Percentiles rank a stretch among this genome's conserved stretches.
Evolutionary conservation across 2,888 invertebrate genomes (phyloP).

Genomic region (Eupsilia transversa): DNA sequence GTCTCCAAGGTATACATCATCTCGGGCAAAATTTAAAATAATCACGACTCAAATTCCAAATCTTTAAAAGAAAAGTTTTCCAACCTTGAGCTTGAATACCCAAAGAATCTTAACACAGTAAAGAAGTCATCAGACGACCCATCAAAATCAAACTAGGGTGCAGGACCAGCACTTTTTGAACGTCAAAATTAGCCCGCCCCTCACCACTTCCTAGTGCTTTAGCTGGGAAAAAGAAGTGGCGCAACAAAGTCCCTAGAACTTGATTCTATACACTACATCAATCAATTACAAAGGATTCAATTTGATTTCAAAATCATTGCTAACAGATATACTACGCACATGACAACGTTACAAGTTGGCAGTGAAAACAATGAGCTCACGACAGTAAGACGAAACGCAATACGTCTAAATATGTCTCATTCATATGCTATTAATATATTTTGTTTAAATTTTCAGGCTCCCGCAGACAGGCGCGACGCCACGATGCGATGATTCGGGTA

Average conservation of each 20-base stretch:
- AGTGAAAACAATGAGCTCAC: constrained; percentile 45
- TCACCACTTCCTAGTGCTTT: background rate
- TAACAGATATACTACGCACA: constrained; percentile 22
- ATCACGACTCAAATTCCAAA: background rate
- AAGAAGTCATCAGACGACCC: background rate
- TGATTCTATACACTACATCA: constrained; percentile 2
- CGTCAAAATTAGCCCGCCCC: background rate
- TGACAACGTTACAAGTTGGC: constrained; percentile 49
- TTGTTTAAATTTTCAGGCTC: background rate
- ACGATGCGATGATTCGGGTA: background rate
- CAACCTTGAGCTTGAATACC: background rate
- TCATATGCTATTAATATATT: constrained; percentile 44
- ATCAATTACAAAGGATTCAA: constrained; percentile 15
- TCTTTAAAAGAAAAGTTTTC: background rate
- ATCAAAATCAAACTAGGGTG: background rate
- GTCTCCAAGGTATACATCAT: background rate
- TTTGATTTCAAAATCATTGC: constrained; percentile 33
- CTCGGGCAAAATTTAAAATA: background rate
- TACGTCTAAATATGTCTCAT: constrained; percentile 57
- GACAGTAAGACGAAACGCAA: constrained; percentile 35
- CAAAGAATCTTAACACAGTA: background rate
- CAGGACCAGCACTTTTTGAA: background rate
- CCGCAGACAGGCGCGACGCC: background rate
- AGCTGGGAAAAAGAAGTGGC: background rate
- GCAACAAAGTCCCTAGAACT: background rate